Conservation (phyloP, 2,113 vertebrate species). For the Pelecanus crispus region DNA sequence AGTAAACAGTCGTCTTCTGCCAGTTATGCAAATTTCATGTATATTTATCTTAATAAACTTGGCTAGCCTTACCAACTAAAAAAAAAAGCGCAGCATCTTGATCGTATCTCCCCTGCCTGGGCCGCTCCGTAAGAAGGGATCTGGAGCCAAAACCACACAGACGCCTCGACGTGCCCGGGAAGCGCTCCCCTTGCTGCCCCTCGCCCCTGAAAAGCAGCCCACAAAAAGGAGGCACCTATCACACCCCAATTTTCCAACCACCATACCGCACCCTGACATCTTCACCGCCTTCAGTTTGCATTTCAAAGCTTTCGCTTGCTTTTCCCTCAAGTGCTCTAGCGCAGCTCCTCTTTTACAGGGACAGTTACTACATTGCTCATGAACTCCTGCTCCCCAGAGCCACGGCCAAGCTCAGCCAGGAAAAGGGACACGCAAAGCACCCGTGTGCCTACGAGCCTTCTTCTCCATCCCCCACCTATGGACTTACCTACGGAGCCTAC, state of each 20-base stretch:
- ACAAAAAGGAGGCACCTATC: neutral
- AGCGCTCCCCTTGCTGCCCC: neutral
- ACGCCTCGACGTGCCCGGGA: accelerated
- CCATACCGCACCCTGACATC: neutral
- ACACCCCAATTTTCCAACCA: neutral
- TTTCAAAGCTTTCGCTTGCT: neutral
- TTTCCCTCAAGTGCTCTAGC: neutral
- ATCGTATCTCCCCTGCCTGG: accelerated
- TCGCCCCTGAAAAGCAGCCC: neutral
- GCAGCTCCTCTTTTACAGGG: neutral
- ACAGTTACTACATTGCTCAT: neutral
- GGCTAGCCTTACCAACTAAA: neutral
- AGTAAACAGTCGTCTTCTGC: neutral
- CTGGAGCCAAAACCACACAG: neutral
- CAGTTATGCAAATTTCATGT: neutral
- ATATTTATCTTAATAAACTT: neutral
- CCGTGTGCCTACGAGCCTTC: accelerated
- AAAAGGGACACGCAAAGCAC: neutral
- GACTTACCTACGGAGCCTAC: neutral
- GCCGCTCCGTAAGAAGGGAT: neutral
- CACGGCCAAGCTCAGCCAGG: neutral
- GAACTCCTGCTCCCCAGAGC: neutral
- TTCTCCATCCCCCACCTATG: accelerated
- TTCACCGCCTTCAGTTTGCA: neutral
- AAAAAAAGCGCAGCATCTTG: neutral